Conservation (phyloP, 2,113 vertebrate species). For the Atherinomorus stipes region DNA sequence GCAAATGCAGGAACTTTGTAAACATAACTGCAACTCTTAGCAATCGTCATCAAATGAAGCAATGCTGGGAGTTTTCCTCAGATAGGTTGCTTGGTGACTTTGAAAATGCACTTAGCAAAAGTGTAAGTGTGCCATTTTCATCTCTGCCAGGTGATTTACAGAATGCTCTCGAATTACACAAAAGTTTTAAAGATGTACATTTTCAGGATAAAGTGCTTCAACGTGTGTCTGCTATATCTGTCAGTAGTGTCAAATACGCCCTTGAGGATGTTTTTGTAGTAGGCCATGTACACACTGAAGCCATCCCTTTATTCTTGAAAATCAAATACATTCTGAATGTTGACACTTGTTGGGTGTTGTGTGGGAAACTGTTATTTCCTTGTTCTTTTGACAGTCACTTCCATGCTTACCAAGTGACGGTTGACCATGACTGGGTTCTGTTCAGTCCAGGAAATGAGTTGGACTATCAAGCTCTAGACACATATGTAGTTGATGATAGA, state of each 20-base stretch:
- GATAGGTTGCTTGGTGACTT: not conserved
- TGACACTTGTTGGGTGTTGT: not conserved
- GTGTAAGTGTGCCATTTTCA: not conserved
- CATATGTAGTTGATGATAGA: not conserved
- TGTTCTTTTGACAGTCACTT: not conserved
- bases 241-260: too few relatives aligned
- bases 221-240: too few relatives aligned
- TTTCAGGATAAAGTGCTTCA: too few relatives aligned
- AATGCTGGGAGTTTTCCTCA: constrained; percentile 2
- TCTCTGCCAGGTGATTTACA: not conserved
- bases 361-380: not conserved
- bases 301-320: not conserved
- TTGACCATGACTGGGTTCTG: not conserved
- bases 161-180: not conserved
- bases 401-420: not conserved
- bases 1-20: not conserved
- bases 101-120: not conserved
- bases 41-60: not conserved
- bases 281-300: not conserved
- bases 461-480: not conserved
- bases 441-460: not conserved
- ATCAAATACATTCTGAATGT: not conserved
- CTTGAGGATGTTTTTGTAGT: too few relatives aligned
- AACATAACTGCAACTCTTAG: not conserved
- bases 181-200: too few relatives aligned